A percentile compares a stretch with the other conserved stretches of the same genome.
phyloP scores from a whole-genome alignment of 2,888 invertebrate species.

The Rotaria magnacalcarata region DNA sequence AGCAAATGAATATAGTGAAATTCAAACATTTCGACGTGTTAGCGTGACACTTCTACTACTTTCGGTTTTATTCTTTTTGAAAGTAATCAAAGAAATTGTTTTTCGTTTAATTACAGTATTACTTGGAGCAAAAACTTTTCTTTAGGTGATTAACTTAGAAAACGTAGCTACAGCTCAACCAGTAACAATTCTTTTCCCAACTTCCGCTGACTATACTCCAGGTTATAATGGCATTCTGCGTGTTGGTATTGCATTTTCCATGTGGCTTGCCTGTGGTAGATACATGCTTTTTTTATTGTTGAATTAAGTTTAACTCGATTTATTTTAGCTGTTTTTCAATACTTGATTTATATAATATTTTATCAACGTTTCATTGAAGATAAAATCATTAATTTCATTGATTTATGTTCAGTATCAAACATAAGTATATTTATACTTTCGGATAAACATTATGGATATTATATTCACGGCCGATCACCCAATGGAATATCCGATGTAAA shows the following conservation, averaged over 20 bases:
- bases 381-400: slow-evolving; percentile 72
- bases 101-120: neutral
- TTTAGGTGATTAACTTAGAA: slow-evolving; percentile 42
- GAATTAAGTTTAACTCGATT: neutral
- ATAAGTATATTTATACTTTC: slow-evolving; percentile 71
- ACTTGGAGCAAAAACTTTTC: neutral
- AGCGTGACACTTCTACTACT: slow-evolving; percentile 64
- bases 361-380: slow-evolving; percentile 69
- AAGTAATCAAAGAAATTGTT: slow-evolving; percentile 50
- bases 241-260: slow-evolving; percentile 42
- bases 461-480: slow-evolving; percentile 76
- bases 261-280: slow-evolving; percentile 49
- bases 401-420: slow-evolving; percentile 75
- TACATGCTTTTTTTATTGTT: neutral
- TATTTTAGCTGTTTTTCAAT: slow-evolving; percentile 59
- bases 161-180: slow-evolving; percentile 36
- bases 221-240: slow-evolving; percentile 41
- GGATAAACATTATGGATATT: slow-evolving; percentile 70
- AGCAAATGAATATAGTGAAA: slow-evolving; percentile 77
- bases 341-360: slow-evolving; percentile 64
- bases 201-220: slow-evolving; percentile 32
- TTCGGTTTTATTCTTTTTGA: slow-evolving; percentile 64
- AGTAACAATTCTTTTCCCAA: neutral
- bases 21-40: slow-evolving; percentile 68
- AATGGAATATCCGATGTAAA: slow-evolving; percentile 76